Evolutionary conservation across 2,113 vertebrate species (phyloP), one percentile per base, ranked within the genome.

Genomic region (Grammomys surdaster): DNA sequence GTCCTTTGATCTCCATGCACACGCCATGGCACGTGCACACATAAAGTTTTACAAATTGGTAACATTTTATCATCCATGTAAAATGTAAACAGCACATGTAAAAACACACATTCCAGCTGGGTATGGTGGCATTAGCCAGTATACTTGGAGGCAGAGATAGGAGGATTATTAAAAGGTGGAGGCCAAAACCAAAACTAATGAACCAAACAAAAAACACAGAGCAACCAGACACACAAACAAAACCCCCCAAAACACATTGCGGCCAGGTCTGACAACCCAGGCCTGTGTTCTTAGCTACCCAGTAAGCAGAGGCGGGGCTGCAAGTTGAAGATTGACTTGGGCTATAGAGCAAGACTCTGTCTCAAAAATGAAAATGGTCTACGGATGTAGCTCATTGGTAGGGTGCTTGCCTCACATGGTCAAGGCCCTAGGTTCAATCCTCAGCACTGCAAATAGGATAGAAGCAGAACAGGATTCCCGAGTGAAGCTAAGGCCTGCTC

Each of bases 31-130:
- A 20, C 20, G 24, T 24, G 78, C 36, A 58, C 17, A 28, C n/a
- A 28, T 16, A 40, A 81, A 56, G 28, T 58, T 58, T 63, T 63
- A 63, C 63, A 40, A 26, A 73, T 82, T 69, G 46, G 13, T n/a
- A 80, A 13, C 24, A 65, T 88, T 75, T 93, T 86, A 72, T 91
- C 84, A 85, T 63, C 51, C 58, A 85, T 20, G 17, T 75, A 86
- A 89, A n/a, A 36, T 36, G 48, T 70, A 28, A 60, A 28, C 22
- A 28, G 58, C 9, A 22, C 9, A 22, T 63, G 63, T 60, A 82
- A 82, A 82, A 60, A 12, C 36, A 82, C 33, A 17, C 33, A 36
- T 81, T 81, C 4, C 43, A 51, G 19, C 60, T 67, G 84, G 40
- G 26, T 33, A 17, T 69, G 63, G 43, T 48, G 28, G 43, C 46